phyloP scores from a whole-genome alignment of 2,113 vertebrate species.

The Oreochromis tanganicae region DNA sequence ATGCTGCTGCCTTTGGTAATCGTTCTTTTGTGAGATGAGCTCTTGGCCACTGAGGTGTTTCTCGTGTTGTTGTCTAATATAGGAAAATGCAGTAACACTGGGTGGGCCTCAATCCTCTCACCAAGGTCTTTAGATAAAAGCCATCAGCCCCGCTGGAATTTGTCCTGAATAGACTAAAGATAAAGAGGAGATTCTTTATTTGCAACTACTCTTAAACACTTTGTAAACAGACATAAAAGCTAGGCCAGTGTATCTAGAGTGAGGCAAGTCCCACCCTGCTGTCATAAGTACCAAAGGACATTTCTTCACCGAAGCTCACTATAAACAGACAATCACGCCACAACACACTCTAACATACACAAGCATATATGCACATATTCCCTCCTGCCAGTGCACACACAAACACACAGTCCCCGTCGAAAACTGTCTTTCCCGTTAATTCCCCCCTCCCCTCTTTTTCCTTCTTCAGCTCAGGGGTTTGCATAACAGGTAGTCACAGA shows the following conservation, averaged over 20 bases:
- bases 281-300: conserved; percentile 38
- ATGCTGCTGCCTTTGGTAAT: not conserved
- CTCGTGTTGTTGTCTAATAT: not conserved
- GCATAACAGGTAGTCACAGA: conserved; percentile 99
- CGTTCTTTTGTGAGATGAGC: not conserved
- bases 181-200: conserved; percentile 27
- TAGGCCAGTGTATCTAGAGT: conserved; percentile 50
- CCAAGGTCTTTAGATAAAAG: conserved; percentile 35
- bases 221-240: conserved; percentile 61
- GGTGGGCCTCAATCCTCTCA: conserved; percentile 1
- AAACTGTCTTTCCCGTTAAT: conserved; percentile 65
- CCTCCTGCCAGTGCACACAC: conserved; percentile 33
- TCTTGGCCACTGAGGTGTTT: conserved; percentile 4
- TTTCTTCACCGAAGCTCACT: conserved; percentile 21
- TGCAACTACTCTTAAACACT: conserved; percentile 34
- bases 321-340: conserved; percentile 36
- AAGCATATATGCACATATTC: conserved; percentile 16
- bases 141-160: not conserved
- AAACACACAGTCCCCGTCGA: conserved; percentile 53
- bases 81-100: conserved; percentile 5
- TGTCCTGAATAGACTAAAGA: not conserved
- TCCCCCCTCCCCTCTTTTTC: conserved; percentile 60
- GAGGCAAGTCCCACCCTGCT: conserved; percentile 42
- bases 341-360: conserved; percentile 10
- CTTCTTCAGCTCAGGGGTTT: conserved; percentile 74